Percentiles rank a stretch among this genome's conserved stretches.
These are phyloP conservation scores for Pyrocephalus nanus DNA, from an alignment of 2,797 vertebrate genomes.

Conservation along the genomic window DNA sequence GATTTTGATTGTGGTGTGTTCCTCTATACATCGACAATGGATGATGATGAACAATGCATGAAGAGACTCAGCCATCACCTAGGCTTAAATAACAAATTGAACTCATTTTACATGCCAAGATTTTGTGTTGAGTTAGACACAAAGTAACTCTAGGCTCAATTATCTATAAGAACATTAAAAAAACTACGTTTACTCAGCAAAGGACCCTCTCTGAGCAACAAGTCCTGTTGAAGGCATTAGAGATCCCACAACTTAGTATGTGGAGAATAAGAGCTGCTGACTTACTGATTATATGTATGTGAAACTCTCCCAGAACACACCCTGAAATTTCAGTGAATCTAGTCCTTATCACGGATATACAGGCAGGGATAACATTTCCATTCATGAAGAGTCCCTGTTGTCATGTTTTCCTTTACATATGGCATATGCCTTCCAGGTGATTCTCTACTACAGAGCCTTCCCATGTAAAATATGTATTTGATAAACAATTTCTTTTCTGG, in stretches of 20 bases:
- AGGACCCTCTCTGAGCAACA: not conserved
- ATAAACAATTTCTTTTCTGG: not conserved
- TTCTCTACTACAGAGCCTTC: not conserved
- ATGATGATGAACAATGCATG: not conserved
- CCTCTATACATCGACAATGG: not conserved
- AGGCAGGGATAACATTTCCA: not conserved
- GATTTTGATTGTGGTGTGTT: not conserved
- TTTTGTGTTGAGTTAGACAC: not conserved
- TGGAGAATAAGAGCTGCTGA: not conserved
- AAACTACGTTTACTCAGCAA: not conserved
- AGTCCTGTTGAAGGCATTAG: not conserved
- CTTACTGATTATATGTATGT: not conserved
- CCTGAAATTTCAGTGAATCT: not conserved
- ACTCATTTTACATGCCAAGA: not conserved
- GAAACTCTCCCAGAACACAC: not conserved
- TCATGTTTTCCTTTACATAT: not conserved
- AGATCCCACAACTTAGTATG: not conserved
- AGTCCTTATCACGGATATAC: not conserved
- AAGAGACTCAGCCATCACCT: not conserved
- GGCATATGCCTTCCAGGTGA: not conserved
- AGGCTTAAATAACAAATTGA: not conserved
- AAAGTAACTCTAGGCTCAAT: not conserved
- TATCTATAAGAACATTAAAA: not conserved
- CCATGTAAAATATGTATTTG: not conserved
- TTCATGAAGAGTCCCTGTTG: not conserved